A percentile compares a stretch with the other conserved stretches of the same genome.
These are phyloP conservation scores for Liasis olivaceus DNA, from an alignment of 2,797 vertebrate species.

Conservation along the genomic window DNA sequence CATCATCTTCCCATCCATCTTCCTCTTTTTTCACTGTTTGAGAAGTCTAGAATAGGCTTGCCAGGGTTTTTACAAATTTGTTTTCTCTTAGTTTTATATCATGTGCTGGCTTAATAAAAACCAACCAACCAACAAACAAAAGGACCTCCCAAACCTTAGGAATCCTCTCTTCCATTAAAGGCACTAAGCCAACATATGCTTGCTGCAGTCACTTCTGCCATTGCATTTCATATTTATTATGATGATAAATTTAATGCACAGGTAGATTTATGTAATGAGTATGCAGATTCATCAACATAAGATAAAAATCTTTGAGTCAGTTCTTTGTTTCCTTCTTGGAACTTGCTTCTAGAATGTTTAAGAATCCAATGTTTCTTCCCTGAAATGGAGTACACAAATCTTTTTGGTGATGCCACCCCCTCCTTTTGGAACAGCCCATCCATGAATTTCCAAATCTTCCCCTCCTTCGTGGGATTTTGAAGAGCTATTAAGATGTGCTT, in stretches of 20 bases:
- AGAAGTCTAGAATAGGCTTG: not conserved
- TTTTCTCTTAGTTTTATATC: not conserved
- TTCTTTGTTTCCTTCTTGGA: not conserved
- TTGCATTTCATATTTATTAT: not conserved
- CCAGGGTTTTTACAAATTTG: not conserved
- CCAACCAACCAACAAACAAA: not conserved
- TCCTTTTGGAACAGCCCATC: not conserved
- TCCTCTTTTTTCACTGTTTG: not conserved
- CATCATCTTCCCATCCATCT: slow-evolving; percentile 20
- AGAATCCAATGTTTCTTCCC: not conserved
- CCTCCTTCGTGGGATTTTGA: not conserved
- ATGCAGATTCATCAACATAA: not conserved
- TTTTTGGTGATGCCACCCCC: not conserved
- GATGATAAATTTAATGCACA: not conserved
- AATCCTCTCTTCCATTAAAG: not conserved
- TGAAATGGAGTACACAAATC: not conserved
- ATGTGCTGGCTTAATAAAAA: not conserved
- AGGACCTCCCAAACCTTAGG: not conserved
- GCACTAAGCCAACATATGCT: not conserved
- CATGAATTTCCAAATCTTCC: not conserved
- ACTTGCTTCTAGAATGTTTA: not conserved
- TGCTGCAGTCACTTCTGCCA: not conserved
- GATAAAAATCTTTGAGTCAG: not conserved
- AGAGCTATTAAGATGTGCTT: not conserved
- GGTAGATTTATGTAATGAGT: not conserved